Percentiles rank a stretch among this genome's conserved stretches.
phyloP scores from a whole-genome alignment of 2,113 vertebrate species.

The Polyodon spathula region DNA sequence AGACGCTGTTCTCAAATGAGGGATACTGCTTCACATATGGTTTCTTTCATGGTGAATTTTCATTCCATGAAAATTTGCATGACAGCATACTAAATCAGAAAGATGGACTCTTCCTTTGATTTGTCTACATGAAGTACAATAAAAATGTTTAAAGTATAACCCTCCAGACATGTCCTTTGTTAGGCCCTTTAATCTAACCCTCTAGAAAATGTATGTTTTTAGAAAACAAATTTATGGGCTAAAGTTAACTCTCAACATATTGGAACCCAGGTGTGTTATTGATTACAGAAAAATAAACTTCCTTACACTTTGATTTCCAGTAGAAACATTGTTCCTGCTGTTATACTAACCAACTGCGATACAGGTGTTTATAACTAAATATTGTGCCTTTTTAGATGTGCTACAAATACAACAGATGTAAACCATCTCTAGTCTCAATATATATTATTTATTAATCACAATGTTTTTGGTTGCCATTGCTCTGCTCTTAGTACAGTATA shows the following conservation, averaged over 20 bases:
- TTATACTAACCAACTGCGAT: slow-evolving; percentile 16
- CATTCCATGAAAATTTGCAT: slow-evolving; percentile 27
- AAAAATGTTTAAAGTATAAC: slow-evolving; percentile 19
- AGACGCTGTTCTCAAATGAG: slow-evolving; percentile 17
- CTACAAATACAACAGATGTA: no score
- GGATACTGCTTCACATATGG: slow-evolving; percentile 30
- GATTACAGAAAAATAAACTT: slow-evolving; percentile 18
- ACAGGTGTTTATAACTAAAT: slow-evolving; percentile 18
- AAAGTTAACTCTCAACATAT: slow-evolving; percentile 19
- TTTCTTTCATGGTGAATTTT: slow-evolving; percentile 25
- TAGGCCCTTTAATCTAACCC: slow-evolving; percentile 19
- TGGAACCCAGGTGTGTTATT: slow-evolving; percentile 18
- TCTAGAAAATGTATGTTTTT: slow-evolving; percentile 19
- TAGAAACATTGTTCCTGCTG: slow-evolving; percentile 17
- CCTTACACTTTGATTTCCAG: slow-evolving; percentile 11
- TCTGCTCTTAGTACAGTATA: no score
- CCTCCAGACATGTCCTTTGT: neutral
- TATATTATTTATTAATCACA: no score
- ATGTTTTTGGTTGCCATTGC: no score
- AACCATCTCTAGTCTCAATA: no score
- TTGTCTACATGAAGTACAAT: slow-evolving; percentile 21
- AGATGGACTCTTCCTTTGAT: slow-evolving; percentile 17
- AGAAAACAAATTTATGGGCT: slow-evolving; percentile 22
- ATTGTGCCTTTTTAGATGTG: no score
- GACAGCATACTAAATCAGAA: slow-evolving; percentile 34